Conservation (phyloP, 1,140 invertebrate genomes). For the Heterodera schachtii region DNA sequence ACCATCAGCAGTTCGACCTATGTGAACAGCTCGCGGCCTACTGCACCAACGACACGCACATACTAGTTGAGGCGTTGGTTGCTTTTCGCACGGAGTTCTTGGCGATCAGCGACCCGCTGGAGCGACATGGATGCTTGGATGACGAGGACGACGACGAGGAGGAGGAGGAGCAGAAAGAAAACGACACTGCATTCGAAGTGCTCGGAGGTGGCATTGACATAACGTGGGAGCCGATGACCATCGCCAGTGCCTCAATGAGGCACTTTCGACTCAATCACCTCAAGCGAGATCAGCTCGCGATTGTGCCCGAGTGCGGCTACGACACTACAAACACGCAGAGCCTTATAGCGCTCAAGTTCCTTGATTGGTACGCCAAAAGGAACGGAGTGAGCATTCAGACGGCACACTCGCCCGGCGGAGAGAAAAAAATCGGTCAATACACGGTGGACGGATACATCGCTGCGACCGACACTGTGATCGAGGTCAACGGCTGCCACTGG, state of each 20-base stretch:
- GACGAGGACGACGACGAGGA: not conserved
- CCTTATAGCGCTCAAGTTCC: not conserved
- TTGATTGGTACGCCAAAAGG: not conserved
- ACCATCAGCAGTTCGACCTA: not conserved
- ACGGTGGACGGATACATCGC: constrained; percentile 4
- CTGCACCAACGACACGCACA: constrained; percentile 13
- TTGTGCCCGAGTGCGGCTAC: constrained; percentile 7
- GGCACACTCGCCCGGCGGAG: not conserved
- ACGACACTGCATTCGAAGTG: not conserved
- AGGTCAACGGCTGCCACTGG: constrained; percentile 15
- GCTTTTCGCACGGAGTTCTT: not conserved
- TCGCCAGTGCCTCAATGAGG: constrained; percentile 5
- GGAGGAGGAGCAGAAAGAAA: not conserved
- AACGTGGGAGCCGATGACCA: constrained; percentile 2
- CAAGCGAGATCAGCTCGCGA: not conserved
- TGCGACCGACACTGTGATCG: not conserved
- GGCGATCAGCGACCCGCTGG: not conserved
- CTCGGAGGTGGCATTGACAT: not conserved
- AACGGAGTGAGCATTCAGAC: not conserved
- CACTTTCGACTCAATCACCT: constrained; percentile 10
- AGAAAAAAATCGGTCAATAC: not conserved
- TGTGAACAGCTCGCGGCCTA: constrained; percentile 16
- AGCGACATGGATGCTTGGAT: not conserved
- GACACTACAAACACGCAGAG: constrained; percentile 10
- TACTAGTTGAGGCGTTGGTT: constrained; percentile 11